phyloP scores from a whole-genome alignment of 2,888 invertebrate genomes.

The Drosophila merina region DNA sequence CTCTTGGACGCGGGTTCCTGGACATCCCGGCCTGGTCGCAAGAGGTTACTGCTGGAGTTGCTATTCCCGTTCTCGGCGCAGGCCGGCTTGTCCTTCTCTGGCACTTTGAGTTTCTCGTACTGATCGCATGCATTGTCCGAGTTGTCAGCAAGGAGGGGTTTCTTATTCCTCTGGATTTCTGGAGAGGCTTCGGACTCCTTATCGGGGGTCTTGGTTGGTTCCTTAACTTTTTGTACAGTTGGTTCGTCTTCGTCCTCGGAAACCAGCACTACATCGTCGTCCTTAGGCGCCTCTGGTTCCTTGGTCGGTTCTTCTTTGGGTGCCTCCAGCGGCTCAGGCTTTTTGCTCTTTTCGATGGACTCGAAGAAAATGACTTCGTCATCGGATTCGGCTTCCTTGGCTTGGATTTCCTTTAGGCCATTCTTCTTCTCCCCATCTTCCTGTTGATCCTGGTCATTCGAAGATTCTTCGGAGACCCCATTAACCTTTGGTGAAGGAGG shows the following conservation, averaged over 20 bases:
- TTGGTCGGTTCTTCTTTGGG: background rate
- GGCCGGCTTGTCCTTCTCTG: conserved; percentile 34
- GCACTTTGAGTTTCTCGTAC: conserved; percentile 61
- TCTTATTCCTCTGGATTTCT: conserved; percentile 14
- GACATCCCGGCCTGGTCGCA: conserved; percentile 60
- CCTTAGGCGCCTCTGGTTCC: conserved; percentile 17
- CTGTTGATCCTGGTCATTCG: background rate
- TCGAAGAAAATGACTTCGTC: conserved; percentile 80
- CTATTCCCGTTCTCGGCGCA: conserved; percentile 70
- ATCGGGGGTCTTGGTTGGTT: background rate
- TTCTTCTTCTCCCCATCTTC: background rate
- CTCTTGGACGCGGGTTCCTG: conserved; percentile 43
- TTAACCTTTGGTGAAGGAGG: background rate
- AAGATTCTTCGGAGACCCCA: conserved; percentile 8
- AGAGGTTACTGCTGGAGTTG: conserved; percentile 77
- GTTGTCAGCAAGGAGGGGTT: conserved; percentile 68
- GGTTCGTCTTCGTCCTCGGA: conserved; percentile 70
- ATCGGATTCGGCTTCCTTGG: conserved; percentile 52
- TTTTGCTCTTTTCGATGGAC: conserved; percentile 50
- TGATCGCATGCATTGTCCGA: conserved; percentile 82
- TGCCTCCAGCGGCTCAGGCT: conserved; percentile 4
- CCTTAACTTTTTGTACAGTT: conserved; percentile 2
- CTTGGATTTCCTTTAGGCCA: background rate
- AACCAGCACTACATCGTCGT: conserved; percentile 63
- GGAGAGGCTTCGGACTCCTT: background rate